Base-by-base conservation (phyloP, 2,888 invertebrate genomes). In the Tetragonisca angustula region DNA sequence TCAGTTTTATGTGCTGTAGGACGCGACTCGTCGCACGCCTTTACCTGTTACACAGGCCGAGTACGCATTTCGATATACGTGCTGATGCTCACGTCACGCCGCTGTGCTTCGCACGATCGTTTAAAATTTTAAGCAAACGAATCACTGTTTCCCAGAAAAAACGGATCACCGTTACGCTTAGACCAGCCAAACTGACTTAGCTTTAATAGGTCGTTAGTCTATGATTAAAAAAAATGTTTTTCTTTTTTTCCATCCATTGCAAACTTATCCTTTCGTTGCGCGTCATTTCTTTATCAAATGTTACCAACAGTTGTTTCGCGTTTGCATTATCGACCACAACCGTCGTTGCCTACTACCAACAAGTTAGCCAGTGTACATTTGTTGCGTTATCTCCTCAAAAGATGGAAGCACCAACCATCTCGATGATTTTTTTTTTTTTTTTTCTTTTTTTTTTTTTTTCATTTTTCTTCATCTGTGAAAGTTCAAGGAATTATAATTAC, bases 261-360 rank as follows among this genome's bases (percentile, higher is more conserved):
- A 59, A 59, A 43, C 19, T 2, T 27, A 4, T 68, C 27, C 43
- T 61, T n/a, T 56, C 4, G n/a, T 32, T 49, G 27, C 49, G 21
- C 9, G 43, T 43, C 43, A 2, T 43, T 43, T 43, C 43, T 21
- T 9, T 11, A 4, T 0, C 43, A 27, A 72, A 72, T 2, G 9
- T 81, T 75, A 84, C 74, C 84, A 27, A 64, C 77, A 4, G 65
- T 43, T 24, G 79, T 49, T n/a, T 56, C 32, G 21, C 32, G 11
- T n/a, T 74, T 24, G 2, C 62, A 19, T 62, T 84, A 84, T 62
- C 84, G 81, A 79, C 75, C 9, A 74, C 54, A 50, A 64, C 24
- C 17, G 19, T n/a, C 6, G 15, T 82, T 81, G 21, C 24, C 70
- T 59, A 70, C 59, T 32, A n/a, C n/a, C 50, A 27, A 17, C 71